Base-by-base conservation (phyloP, 2,113 vertebrate species). In the Channa argus region DNA sequence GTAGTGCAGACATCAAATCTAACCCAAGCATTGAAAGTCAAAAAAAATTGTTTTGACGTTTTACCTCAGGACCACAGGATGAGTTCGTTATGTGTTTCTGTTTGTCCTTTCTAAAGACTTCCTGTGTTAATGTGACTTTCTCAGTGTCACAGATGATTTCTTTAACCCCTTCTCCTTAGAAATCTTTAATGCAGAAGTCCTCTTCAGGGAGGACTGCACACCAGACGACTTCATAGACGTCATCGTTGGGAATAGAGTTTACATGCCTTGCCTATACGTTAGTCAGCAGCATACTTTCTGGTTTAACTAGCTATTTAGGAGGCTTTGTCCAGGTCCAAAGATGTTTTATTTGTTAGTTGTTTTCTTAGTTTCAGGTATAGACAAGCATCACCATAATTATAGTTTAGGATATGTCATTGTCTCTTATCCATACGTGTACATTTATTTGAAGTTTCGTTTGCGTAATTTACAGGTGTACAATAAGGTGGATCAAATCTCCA, bases 181-280 rank as follows among this genome's bases (percentile, higher is more conserved):
- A 96, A 99, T 99, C 94, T 99, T 99, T 92, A 99, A 99, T 0
- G 98, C 98, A 0, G 98, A 99, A 78, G 96, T 99, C 5, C 95
- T 99, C 47, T 99, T 99, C 93, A 92, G 98, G 80, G 98, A 99
- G 85, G 98, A 99, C 84, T 95, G 96, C 81, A 96, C 96, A 2
- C 94, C 98, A 0, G 98, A 99, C 0, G 98, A 99, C 79, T 99
- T 99, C 92, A 99, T 99, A 0, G 98, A 99, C 0, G 97, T 99
- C 84, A 95, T 99, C 0, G 96, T 98, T n/a, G 98, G 98, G 83
- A 99, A 98, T 93, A 93, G 98, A 66, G 97, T 99, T 75, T 98
- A 99, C 91, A 99, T 99, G 97, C 97, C 97, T 1, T 99, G 98
- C 74, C 94, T 99, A 63, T 99, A 99, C 61, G 98, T 98, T 88